Percentiles rank a stretch among this genome's conserved stretches.
phyloP scores from a whole-genome alignment of 92 coral and sea anemone species.

The Umimayanthus chanpuru region DNA sequence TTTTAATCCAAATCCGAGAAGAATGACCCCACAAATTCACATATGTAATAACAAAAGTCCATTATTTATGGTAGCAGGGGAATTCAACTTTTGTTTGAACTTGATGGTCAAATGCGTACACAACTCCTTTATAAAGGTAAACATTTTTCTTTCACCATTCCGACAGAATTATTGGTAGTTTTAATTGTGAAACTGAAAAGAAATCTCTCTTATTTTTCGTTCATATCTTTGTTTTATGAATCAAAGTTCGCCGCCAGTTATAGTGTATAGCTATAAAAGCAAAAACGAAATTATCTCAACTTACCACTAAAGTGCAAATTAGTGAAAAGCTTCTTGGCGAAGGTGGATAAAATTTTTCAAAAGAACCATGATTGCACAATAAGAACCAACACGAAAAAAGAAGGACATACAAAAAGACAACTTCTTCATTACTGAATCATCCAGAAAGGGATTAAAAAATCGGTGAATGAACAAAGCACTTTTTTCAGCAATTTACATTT shows the following conservation, averaged over 20 bases:
- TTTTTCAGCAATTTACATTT: neutral
- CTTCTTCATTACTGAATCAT: neutral
- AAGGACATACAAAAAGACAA: neutral
- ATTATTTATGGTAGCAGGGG: slow-evolving; percentile 11
- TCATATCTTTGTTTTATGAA: slow-evolving; percentile 7
- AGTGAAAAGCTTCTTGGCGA: neutral
- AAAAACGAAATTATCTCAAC: slow-evolving; percentile 9
- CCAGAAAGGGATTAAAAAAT: neutral
- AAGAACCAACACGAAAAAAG: neutral
- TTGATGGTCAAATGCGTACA: slow-evolving; percentile 3
- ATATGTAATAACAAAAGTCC: neutral
- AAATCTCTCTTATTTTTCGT: slow-evolving; percentile 4
- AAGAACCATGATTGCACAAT: neutral
- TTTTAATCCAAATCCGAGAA: neutral
- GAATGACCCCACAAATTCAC: neutral
- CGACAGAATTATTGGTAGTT: slow-evolving; percentile 27
- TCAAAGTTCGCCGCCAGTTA: slow-evolving; percentile 44
- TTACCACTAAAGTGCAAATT: slow-evolving; percentile 6
- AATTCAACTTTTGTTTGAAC: slow-evolving; percentile 12
- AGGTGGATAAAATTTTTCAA: neutral
- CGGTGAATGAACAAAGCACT: neutral
- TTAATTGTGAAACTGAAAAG: slow-evolving; percentile 20
- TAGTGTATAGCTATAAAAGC: slow-evolving; percentile 2
- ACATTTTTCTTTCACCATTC: slow-evolving; percentile 30
- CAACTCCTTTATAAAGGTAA: slow-evolving; percentile 10